Evolutionary conservation across 2,113 vertebrate genomes (phyloP), one percentile per base, ranked within the genome.

Genomic region (Opisthocomus hoazin): DNA sequence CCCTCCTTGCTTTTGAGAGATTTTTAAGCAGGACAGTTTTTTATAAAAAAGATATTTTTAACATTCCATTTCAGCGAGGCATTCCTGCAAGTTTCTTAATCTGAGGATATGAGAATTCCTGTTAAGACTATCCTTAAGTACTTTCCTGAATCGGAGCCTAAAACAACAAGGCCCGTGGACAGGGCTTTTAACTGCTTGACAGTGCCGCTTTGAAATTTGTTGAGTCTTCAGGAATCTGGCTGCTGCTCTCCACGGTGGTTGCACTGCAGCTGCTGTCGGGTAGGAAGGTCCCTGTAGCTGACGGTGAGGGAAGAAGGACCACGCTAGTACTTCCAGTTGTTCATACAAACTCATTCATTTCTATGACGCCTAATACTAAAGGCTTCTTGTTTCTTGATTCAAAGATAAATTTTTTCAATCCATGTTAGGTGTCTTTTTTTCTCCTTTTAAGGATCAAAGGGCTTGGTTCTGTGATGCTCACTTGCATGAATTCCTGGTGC

Each of bases 71-170:
- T 76, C 57, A 80, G 63, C 78, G 69, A 79, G 69, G 23, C 80
- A 39, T 90, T 94, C 50, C 61, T 79, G 51, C 65, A 29, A 92
- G 69, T 91, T 94, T 84, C 87, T 93, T 87, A 68, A 76, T 94
- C 85, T 76, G 83, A 87, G 91, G 70, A 3, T 61, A 57, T 5
- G 74, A 94, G 86, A 84, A 93, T 87, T 89, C 89, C 84, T 7
- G 8, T 94, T 91, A 92, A 94, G 81, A 69, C 69, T 89, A 1
- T 34, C 93, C 90, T 74, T 83, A 91, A 96, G 91, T 85, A 94
- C 81, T 96, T 95, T 93, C 53, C 87, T 97, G 96, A 96, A 77
- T 80, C 19, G 0, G 16, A 58, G 92, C 96, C 96, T 82, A 91
- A 92, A 94, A 8, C 65, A 96, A 69, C 94, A 95, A 54, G 92